phyloP scores from a whole-genome alignment of 2,888 invertebrate species.

The Ptilodon capucinus region DNA sequence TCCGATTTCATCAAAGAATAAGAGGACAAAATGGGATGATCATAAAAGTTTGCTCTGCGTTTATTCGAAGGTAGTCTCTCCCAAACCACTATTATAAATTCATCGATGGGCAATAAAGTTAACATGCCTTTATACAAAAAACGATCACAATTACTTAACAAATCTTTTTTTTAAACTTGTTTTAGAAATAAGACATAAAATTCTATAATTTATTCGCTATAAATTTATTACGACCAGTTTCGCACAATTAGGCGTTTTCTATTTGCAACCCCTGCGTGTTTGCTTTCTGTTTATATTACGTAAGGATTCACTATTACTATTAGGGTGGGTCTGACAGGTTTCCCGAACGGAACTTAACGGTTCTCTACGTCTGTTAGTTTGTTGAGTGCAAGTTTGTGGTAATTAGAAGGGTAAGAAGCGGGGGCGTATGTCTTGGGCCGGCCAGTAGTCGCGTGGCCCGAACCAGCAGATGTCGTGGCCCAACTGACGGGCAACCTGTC shows the following conservation, averaged over 20 bases:
- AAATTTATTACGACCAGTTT: constrained; percentile 61
- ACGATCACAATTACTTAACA: background rate
- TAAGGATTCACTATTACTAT: constrained; percentile 54
- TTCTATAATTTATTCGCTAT: constrained; percentile 25
- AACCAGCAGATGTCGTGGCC: constrained; percentile 69
- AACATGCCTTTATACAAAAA: background rate
- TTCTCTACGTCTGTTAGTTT: constrained; percentile 67
- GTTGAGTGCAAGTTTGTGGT: constrained; percentile 46
- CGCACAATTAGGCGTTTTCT: constrained; percentile 66
- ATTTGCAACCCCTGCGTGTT: constrained; percentile 79
- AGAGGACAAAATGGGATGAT: background rate
- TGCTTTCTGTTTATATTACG: constrained; percentile 47
- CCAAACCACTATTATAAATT: background rate
- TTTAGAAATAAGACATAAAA: constrained; percentile 44
- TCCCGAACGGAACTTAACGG: constrained; percentile 78
- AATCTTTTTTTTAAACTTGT: constrained; percentile 25
- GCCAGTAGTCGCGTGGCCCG: constrained; percentile 47
- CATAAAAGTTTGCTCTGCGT: background rate
- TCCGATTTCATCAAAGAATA: constrained; percentile 31
- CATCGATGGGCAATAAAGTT: background rate
- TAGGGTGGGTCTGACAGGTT: constrained; percentile 66
- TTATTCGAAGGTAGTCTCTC: background rate
- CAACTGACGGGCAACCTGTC: constrained; percentile 81
- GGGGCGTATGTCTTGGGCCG: constrained; percentile 67
- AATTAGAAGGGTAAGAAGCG: constrained; percentile 76